Conservation (phyloP, 2,113 vertebrate genomes). For the Solea solea region DNA sequence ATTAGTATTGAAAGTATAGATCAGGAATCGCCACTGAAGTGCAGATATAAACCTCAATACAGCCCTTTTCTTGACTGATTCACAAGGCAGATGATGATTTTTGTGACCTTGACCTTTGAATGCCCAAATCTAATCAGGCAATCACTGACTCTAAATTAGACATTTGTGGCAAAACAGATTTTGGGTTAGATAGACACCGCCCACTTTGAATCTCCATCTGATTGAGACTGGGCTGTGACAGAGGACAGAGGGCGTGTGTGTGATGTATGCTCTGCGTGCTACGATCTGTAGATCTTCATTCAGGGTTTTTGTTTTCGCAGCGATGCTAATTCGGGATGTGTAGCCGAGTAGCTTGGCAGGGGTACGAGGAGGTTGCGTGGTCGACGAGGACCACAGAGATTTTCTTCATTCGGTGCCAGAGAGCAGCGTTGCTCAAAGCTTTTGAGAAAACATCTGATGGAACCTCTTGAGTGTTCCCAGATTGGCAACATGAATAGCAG, state of each 20-base stretch:
- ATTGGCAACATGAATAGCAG: constrained; percentile 75
- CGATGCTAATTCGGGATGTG: constrained; percentile 42
- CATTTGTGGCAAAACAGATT: no score
- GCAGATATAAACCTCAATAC: no score
- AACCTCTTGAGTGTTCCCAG: constrained; percentile 73
- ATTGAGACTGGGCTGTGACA: not conserved
- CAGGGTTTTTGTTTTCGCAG: constrained; percentile 43
- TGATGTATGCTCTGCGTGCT: not conserved
- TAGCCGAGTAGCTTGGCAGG: constrained; percentile 40
- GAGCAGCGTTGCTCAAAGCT: constrained; percentile 56
- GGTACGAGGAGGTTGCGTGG: constrained; percentile 42
- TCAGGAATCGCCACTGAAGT: no score
- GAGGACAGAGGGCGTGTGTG: not conserved
- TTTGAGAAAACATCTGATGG: constrained; percentile 77
- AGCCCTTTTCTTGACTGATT: no score
- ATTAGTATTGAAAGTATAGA: no score
- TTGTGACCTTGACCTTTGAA: no score
- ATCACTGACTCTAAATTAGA: no score
- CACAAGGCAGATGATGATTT: no score
- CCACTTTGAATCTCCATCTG: no score
- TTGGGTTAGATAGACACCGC: no score
- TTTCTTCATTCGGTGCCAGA: constrained; percentile 66
- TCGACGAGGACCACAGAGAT: constrained; percentile 64
- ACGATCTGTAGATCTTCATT: constrained; percentile 20
- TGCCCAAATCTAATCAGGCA: no score